Percentiles rank a stretch among this genome's conserved stretches.
These are phyloP conservation scores for Lordiphosa clarofinis DNA, from an alignment of 1,140 invertebrate genomes.

Conservation along the genomic window DNA sequence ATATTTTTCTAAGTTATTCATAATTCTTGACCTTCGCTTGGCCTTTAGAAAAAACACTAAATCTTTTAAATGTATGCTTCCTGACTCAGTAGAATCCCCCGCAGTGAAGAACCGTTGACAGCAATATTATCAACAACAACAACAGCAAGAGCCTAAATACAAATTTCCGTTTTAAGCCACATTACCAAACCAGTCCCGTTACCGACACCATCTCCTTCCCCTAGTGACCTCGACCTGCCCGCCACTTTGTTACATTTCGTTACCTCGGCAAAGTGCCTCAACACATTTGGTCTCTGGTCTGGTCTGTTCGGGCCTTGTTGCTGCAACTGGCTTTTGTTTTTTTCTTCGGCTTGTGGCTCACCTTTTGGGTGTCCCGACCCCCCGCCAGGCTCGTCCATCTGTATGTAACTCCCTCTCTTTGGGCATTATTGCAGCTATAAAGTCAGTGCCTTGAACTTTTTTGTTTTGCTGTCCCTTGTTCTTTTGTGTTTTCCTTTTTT, in stretches of 20 bases:
- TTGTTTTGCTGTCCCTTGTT: conserved; percentile 40
- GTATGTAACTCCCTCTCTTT: conserved; percentile 5
- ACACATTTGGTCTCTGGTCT: conserved; percentile 56
- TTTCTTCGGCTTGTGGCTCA: conserved; percentile 57
- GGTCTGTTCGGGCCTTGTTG: conserved; percentile 43
- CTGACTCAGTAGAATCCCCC: not conserved
- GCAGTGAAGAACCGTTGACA: conserved; percentile 11
- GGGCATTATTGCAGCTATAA: conserved; percentile 74
- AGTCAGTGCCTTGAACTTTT: conserved; percentile 76
- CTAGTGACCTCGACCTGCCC: conserved; percentile 17
- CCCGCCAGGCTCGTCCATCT: not conserved
- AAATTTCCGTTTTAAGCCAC: conserved; percentile 73
- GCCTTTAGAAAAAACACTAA: too few species aligned
- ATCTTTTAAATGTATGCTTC: too few species aligned
- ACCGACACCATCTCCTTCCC: conserved; percentile 22
- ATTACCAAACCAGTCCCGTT: conserved; percentile 63
- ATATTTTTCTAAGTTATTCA: too few species aligned
- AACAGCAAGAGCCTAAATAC: conserved; percentile 50
- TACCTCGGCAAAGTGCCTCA: conserved; percentile 73
- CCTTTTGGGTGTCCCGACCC: conserved; percentile 32
- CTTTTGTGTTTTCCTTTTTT: conserved; percentile 39
- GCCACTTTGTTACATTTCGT: conserved; percentile 74
- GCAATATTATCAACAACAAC: not conserved
- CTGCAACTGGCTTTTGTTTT: conserved; percentile 55
- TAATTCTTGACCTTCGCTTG: too few species aligned